phyloP scores from a whole-genome alignment of 2,888 invertebrate genomes.

The Nudaria mundana region DNA sequence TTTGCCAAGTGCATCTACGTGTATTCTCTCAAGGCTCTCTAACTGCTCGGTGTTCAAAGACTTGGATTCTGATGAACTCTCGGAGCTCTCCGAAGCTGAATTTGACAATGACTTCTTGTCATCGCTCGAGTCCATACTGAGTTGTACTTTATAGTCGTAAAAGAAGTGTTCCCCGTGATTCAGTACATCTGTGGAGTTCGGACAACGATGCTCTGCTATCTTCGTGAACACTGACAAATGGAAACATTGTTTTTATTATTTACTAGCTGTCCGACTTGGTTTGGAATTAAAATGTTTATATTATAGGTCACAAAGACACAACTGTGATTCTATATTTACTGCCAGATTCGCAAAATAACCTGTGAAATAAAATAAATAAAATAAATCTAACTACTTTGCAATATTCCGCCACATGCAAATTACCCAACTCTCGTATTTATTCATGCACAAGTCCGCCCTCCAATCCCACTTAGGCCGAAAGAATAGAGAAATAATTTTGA shows the following conservation, averaged over 20 bases:
- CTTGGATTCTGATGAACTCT: neutral
- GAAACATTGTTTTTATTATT: neutral
- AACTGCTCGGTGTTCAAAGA: neutral
- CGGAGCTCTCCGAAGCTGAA: neutral
- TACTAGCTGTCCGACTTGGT: no score
- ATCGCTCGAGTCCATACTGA: slow-evolving; percentile 13
- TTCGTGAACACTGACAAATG: slow-evolving; percentile 43
- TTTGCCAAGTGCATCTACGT: neutral
- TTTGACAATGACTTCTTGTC: neutral
- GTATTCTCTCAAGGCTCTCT: neutral
- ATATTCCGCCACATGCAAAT: no score
- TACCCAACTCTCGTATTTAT: no score
- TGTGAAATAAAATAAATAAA: no score
- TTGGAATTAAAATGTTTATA: no score
- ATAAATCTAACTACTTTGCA: no score
- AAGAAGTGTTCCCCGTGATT: slow-evolving; percentile 59
- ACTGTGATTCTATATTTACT: no score
- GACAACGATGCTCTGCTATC: slow-evolving; percentile 48
- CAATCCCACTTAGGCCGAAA: no score
- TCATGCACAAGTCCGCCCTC: no score
- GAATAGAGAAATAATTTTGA: no score
- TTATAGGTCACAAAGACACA: no score
- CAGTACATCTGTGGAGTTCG: slow-evolving; percentile 30
- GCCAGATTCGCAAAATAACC: no score
- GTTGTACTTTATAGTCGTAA: slow-evolving; percentile 55